phyloP scores from a whole-genome alignment of 2,797 vertebrate species.

The Darevskia mixta region DNA sequence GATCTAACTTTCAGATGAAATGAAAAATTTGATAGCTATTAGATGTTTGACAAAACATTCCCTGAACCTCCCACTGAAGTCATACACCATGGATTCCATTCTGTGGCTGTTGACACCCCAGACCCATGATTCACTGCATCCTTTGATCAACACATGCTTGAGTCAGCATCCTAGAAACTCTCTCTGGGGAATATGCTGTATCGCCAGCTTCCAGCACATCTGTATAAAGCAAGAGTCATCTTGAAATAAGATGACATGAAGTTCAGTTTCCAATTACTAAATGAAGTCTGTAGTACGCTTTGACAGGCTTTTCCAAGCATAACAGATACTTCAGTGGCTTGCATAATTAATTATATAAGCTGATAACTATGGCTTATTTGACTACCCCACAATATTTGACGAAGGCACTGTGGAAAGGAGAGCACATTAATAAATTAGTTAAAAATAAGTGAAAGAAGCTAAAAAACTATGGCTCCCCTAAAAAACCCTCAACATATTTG shows the following conservation, averaged over 20 bases:
- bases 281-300: conserved; percentile 19
- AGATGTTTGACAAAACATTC: conserved; percentile 41
- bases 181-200: neutral
- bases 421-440: neutral
- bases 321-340: neutral
- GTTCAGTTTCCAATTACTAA: neutral
- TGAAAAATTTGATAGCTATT: conserved; percentile 44
- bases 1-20: conserved; percentile 53
- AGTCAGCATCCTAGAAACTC: conserved; percentile 18
- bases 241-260: neutral
- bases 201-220: neutral
- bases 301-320: neutral
- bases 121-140: neutral
- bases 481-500: no score
- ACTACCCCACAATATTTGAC: neutral
- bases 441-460: neutral
- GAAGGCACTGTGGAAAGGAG: neutral
- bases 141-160: conserved; percentile 29
- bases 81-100: conserved; percentile 17
- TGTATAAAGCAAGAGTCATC: conserved; percentile 19
- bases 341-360: neutral
- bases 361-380: neutral
- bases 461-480: no score
- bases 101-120: conserved; percentile 5
- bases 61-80: conserved; percentile 43